Conservation (phyloP, 2,797 vertebrate species). For the Sorex maritimensis region DNA sequence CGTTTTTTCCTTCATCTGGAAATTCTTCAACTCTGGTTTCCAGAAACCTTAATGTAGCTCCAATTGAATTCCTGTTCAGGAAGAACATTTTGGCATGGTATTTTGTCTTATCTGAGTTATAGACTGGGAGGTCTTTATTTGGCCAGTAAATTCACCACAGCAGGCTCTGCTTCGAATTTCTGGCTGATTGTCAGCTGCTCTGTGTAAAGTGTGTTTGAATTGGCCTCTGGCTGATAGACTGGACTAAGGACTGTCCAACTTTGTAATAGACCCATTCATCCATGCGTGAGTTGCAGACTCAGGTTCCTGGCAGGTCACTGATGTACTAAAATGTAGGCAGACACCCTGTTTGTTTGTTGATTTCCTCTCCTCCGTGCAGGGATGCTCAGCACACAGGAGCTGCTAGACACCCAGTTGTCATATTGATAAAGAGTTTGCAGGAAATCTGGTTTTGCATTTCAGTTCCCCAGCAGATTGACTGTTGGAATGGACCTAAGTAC, state of each 20-base stretch:
- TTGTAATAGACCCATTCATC: neutral
- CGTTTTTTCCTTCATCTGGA: constrained; percentile 22
- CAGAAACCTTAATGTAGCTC: constrained; percentile 39
- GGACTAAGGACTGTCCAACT: constrained; percentile 14
- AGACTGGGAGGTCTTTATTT: constrained; percentile 53
- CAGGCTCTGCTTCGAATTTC: constrained; percentile 51
- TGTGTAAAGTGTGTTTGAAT: constrained; percentile 61
- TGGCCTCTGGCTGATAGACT: neutral
- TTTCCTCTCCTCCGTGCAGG: neutral
- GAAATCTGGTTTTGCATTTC: neutral
- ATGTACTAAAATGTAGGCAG: neutral
- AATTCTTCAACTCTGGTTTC: constrained; percentile 23
- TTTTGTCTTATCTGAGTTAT: constrained; percentile 53
- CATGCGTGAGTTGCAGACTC: neutral
- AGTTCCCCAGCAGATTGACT: neutral
- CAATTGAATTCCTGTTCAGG: neutral
- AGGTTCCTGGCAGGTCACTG: neutral
- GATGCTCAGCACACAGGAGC: neutral
- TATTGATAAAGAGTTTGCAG: neutral
- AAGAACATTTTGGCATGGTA: neutral
- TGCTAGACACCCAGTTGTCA: neutral
- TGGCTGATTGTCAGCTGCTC: constrained; percentile 58
- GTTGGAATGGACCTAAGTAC: neutral
- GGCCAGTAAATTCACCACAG: constrained; percentile 25
- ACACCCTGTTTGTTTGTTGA: neutral